Percentiles rank a stretch among this genome's conserved stretches.
These are phyloP conservation scores for Mobula birostris DNA, from an alignment of 2,113 vertebrate genomes.

Conservation along the genomic window DNA sequence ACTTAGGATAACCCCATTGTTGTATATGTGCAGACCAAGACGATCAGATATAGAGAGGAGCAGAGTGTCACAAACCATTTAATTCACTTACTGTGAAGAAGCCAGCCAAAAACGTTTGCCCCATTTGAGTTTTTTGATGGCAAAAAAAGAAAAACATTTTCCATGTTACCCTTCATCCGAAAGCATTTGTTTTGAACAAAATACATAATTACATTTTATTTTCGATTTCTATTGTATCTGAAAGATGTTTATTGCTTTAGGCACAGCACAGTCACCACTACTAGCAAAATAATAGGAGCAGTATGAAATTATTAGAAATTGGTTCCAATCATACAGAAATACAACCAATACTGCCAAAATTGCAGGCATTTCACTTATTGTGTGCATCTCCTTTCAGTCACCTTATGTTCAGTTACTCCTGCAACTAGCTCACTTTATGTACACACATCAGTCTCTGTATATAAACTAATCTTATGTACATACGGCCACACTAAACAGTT, in stretches of 20 bases:
- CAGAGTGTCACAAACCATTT: not conserved
- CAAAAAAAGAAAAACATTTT: not conserved
- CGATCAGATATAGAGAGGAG: not conserved
- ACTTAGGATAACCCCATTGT: not conserved
- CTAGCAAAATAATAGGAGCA: not conserved
- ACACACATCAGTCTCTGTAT: too few relatives aligned
- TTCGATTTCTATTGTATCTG: not conserved
- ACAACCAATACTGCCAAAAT: not conserved
- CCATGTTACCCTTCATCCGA: not conserved
- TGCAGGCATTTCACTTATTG: not conserved
- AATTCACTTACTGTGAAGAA: not conserved
- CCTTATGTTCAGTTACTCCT: too few relatives aligned
- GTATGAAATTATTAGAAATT: not conserved
- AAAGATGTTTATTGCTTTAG: not conserved
- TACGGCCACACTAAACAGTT: too few relatives aligned
- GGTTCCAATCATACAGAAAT: not conserved
- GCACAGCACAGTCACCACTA: not conserved
- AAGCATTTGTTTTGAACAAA: not conserved
- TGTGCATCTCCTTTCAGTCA: too few relatives aligned
- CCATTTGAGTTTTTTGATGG: not conserved
- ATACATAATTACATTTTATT: not conserved
- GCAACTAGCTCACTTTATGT: too few relatives aligned
- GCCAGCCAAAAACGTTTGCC: not conserved
- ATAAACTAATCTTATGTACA: too few relatives aligned
- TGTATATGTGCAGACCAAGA: not conserved